Conservation (phyloP, 2,797 vertebrate genomes). For the Dryobates pubescens region DNA sequence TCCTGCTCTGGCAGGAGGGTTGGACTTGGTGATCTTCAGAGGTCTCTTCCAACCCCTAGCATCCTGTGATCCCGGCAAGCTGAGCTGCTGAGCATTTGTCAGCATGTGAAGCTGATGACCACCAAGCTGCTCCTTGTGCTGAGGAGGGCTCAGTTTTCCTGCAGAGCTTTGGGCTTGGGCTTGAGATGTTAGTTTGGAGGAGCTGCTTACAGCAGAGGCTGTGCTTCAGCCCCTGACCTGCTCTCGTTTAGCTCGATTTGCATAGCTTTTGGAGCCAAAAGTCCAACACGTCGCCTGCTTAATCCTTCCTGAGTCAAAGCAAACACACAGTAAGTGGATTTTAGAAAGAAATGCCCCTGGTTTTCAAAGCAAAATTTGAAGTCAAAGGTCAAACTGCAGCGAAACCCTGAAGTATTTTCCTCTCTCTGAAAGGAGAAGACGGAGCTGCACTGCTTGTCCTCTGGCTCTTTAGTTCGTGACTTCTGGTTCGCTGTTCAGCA, state of each 20-base stretch:
- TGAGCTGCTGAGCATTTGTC: not conserved
- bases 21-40: too few species aligned
- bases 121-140: fast-evolving
- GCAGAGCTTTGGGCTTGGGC: fast-evolving
- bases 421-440: not conserved
- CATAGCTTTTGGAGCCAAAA: not conserved
- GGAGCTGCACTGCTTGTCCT: not conserved
- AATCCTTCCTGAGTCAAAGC: not conserved
- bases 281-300: fast-evolving
- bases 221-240: not conserved
- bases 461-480: not conserved
- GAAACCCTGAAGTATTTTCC: not conserved
- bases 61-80: too few species aligned
- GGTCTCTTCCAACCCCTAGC: too few species aligned
- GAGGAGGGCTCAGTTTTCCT: fast-evolving
- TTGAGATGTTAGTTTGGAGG: not conserved
- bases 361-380: not conserved
- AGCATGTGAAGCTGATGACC: fast-evolving
- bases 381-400: not conserved
- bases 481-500: not conserved
- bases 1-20: too few species aligned
- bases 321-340: not conserved
- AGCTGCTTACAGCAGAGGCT: fast-evolving
- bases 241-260: fast-evolving
- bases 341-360: not conserved